Base-by-base conservation (phyloP, 1,140 invertebrate species). In the Manduca sexta region DNA sequence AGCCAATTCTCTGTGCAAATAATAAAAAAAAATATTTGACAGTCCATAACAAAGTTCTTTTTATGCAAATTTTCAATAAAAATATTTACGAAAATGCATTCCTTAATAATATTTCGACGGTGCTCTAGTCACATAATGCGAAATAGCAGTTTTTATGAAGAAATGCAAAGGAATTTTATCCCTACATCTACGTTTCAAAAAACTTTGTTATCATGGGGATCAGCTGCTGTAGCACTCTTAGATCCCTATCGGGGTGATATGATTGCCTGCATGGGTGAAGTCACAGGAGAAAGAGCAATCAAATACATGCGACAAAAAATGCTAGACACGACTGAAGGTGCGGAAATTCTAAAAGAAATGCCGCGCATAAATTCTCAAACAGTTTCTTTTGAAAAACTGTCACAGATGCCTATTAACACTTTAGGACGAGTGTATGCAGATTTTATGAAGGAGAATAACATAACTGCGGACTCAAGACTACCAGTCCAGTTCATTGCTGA, bases 201-300 rank as follows among this genome's bases (percentile, higher is more conserved):
- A 73, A 66, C 87, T 0, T 52, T 97, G 7, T 87, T 99, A 6
- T 88, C 93, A 5, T 75, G 91, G 1, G 97, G 97, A 3, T 96
- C 96, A 13, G 94, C 93, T 17, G 73, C 89, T 3, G 87, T 95
- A 41, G 90, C 93, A 4, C 75, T 97, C 14, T 63, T 91, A 3
- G 89, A 95, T 87, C 95, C 95, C 1, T 74, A 84, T 60, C 90
- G 93, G 43, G 91, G 88, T n/a, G 97, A 99, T 78, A 96, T 98
- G 95, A 95, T 99, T 63, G 95, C 96, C 30, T 94, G 95, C 58
- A 88, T 98, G 45, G 96, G 96, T 3, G 97, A 98, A 87, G 93
- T 94, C 0, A 96, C 95, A 2, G 95, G 95, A 1, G 81, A 89
- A 57, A 61, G 63, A 30, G 93, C 95, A 6, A 85, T 97, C 0